Conservation (phyloP, 2,888 invertebrate species). For the Rhabditoides inermis region DNA sequence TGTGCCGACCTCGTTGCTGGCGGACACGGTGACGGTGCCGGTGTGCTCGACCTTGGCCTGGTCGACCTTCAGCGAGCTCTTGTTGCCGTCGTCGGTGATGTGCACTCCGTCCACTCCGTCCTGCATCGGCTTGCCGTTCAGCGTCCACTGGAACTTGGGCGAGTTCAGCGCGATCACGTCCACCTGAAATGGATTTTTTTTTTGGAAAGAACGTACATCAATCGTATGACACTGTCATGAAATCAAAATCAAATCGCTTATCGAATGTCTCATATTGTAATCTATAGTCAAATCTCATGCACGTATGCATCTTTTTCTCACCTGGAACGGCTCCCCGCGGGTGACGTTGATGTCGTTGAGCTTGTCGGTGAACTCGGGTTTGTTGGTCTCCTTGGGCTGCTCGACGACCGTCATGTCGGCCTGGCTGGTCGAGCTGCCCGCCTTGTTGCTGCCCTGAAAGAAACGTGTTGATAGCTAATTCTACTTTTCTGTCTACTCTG, state of each 20-base stretch:
- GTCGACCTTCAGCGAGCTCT: constrained; percentile 64
- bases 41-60: constrained; percentile 67
- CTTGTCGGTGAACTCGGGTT: constrained; percentile 75
- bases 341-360: constrained; percentile 71
- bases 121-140: constrained; percentile 36
- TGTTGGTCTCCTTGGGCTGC: constrained; percentile 48
- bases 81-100: constrained; percentile 32
- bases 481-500: no score
- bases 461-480: no score
- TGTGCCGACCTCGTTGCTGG: constrained; percentile 38
- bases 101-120: constrained; percentile 37
- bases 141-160: constrained; percentile 68
- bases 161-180: constrained; percentile 42
- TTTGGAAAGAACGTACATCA: no score
- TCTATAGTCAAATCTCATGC: no score
- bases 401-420: constrained; percentile 29
- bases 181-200: constrained; percentile 12
- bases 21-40: constrained; percentile 29
- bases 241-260: no score
- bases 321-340: constrained; percentile 37
- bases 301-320: background rate
- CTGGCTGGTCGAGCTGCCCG: no score
- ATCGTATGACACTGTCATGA: no score
- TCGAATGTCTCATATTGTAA: no score
- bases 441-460: no score